Conservation (phyloP, 2,113 vertebrate genomes). For the Recurvirostra avosetta region DNA sequence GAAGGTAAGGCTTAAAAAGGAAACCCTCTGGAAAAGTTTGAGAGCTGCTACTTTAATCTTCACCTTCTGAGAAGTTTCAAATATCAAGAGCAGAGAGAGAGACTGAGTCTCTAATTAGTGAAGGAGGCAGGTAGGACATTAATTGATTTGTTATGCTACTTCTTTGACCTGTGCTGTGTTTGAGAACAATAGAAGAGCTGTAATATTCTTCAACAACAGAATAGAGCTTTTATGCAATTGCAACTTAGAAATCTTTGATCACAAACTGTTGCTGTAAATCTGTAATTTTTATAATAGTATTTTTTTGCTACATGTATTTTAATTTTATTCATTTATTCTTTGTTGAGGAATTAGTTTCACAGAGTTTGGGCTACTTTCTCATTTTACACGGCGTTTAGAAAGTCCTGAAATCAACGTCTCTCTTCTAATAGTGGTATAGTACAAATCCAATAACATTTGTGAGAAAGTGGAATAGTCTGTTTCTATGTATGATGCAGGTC, state of each 20-base stretch:
- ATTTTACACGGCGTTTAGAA: neutral
- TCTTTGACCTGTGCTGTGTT: conserved; percentile 39
- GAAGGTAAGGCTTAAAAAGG: conserved; percentile 24
- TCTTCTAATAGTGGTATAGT: neutral
- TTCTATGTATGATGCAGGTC: neutral
- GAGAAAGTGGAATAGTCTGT: neutral
- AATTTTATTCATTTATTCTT: neutral
- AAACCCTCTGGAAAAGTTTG: conserved; percentile 45
- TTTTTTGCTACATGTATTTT: neutral
- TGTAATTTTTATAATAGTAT: neutral
- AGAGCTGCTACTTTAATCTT: conserved; percentile 58
- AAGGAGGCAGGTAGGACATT: conserved; percentile 62
- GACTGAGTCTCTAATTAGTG: conserved; percentile 64
- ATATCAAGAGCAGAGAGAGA: conserved; percentile 61
- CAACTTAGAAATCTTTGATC: neutral
- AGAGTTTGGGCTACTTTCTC: neutral
- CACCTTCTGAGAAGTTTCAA: conserved; percentile 67
- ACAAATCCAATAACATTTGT: neutral
- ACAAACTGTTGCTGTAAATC: neutral
- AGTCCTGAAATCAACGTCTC: neutral
- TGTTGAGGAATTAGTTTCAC: neutral
- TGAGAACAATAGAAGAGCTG: conserved; percentile 35
- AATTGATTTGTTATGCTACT: conserved; percentile 63
- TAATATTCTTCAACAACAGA: neutral
- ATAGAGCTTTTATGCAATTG: neutral